A percentile compares a stretch with the other conserved stretches of the same genome.
Evolutionary conservation across 2,113 vertebrate species (phyloP).

Genomic region (Amblyornis subalaris): DNA sequence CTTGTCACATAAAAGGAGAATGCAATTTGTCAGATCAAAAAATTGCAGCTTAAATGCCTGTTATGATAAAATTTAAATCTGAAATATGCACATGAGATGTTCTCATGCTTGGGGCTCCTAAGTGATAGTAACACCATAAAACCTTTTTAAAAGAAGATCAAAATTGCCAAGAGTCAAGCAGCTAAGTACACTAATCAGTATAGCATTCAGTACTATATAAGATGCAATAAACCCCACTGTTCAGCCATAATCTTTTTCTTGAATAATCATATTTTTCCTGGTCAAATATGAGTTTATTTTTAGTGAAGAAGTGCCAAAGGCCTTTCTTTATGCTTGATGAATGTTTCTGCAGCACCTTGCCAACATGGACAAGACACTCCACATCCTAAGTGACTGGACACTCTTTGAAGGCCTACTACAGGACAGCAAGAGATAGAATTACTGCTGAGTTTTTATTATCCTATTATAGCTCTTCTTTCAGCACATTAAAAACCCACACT

Average conservation of each 20-base stretch:
- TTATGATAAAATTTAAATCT: not conserved
- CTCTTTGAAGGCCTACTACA: not conserved
- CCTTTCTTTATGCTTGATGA: not conserved
- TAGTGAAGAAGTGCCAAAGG: not conserved
- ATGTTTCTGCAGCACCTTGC: not conserved
- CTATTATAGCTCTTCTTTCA: conserved; percentile 25
- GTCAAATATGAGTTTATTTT: not conserved
- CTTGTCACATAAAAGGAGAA: not conserved
- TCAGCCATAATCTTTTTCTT: not conserved
- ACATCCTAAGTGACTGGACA: not conserved
- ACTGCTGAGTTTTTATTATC: conserved; percentile 34
- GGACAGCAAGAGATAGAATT: conserved; percentile 3
- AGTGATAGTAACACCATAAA: not conserved
- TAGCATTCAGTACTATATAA: not conserved
- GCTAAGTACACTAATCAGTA: not conserved
- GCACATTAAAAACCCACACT: conserved; percentile 21
- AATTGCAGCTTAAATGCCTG: not conserved
- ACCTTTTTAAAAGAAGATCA: not conserved
- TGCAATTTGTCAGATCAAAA: not conserved
- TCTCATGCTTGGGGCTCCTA: not conserved
- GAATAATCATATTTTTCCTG: not conserved
- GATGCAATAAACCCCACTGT: not conserved
- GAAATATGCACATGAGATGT: not conserved
- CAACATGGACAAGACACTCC: not conserved
- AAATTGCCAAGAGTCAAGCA: not conserved